Evolutionary conservation across 1,140 invertebrate genomes (phyloP).

Genomic region (Meloidogyne floridensis): DNA sequence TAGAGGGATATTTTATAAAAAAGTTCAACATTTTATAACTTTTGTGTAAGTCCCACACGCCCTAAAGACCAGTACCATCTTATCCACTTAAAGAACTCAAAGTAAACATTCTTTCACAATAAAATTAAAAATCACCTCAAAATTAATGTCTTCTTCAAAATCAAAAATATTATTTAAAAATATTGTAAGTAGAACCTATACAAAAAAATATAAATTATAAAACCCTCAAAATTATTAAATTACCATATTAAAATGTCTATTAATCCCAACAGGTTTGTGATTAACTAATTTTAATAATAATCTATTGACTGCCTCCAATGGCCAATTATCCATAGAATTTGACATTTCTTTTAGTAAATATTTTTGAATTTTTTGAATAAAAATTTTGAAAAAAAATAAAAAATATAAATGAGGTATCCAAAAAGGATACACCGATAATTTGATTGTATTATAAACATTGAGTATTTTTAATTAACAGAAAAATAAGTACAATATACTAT

Average conservation of each 20-base stretch:
- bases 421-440: no score
- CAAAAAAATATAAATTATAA: background rate
- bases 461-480: no score
- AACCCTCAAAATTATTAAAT: background rate
- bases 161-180: constrained; percentile 31
- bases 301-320: background rate
- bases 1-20: no score
- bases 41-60: no score
- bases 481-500: no score
- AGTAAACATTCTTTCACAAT: no score
- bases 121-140: constrained; percentile 13
- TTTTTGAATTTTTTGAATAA: background rate
- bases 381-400: constrained; percentile 13
- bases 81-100: no score
- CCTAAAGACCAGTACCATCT: no score
- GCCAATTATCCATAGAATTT: constrained; percentile 9
- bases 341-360: constrained; percentile 3
- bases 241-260: constrained; percentile 25
- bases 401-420: no score
- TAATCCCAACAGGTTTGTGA: constrained; percentile 28
- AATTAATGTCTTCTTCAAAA: constrained; percentile 28
- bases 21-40: no score
- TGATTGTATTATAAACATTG: no score
- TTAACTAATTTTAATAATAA: constrained; percentile 22
- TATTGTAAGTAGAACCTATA: background rate